These are phyloP conservation scores for Rhopalosiphum nymphaeae DNA, from an alignment of 2,888 invertebrate genomes.

Conservation along the genomic window DNA sequence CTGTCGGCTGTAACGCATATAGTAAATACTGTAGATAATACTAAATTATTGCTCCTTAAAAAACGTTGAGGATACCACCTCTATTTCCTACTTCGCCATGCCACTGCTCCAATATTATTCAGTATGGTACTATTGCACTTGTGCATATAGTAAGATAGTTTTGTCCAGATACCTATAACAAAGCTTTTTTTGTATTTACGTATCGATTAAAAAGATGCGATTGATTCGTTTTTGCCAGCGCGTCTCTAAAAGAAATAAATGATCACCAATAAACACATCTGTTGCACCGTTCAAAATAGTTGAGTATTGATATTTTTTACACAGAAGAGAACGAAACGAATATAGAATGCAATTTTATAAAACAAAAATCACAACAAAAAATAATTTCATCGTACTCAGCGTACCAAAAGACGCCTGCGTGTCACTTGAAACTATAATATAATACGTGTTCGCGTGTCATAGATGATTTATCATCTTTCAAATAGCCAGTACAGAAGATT, in stretches of 20 bases:
- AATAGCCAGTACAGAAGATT: neutral
- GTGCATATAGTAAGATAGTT: neutral
- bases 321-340: neutral
- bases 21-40: neutral
- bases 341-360: neutral
- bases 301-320: neutral
- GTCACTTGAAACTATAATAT: neutral
- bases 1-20: neutral
- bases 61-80: neutral
- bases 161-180: neutral
- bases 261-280: too few species aligned
- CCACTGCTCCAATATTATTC: neutral
- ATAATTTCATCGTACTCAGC: neutral
- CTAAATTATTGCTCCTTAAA: neutral
- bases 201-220: neutral
- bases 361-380: neutral
- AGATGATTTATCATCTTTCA: neutral
- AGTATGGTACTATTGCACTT: neutral
- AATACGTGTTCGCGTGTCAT: neutral
- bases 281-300: neutral
- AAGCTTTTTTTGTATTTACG: neutral
- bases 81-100: neutral
- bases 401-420: neutral
- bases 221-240: neutral
- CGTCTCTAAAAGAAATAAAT: too few species aligned